Evolutionary conservation across 2,113 vertebrate species (phyloP).

Genomic region (Engraulis encrasicolus): DNA sequence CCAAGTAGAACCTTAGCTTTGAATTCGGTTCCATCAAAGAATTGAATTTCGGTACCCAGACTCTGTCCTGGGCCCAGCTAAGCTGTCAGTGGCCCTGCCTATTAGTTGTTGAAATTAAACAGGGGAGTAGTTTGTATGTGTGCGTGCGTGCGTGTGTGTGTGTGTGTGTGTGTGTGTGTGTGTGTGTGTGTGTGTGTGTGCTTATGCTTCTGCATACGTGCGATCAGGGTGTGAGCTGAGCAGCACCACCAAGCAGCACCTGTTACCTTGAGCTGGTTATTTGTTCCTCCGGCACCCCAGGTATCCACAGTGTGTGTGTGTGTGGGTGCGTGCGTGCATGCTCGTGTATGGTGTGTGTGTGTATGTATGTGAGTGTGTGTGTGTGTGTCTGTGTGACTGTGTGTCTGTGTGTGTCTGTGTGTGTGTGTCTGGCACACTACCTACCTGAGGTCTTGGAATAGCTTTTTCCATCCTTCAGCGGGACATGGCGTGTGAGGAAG

Average conservation of each 20-base stretch:
- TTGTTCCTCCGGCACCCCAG: background rate
- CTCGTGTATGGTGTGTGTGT: background rate
- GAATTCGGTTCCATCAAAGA: too few relatives aligned
- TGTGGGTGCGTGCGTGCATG: background rate
- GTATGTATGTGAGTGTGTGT: background rate
- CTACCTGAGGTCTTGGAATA: background rate
- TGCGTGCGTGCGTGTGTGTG: background rate
- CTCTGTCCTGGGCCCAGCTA: too few relatives aligned
- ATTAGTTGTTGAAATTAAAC: too few relatives aligned
- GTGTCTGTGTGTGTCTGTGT: background rate
- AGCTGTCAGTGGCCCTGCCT: too few relatives aligned
- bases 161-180: background rate
- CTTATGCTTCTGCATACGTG: too few relatives aligned
- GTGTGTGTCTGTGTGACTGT: background rate
- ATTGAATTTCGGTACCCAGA: too few relatives aligned
- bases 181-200: background rate
- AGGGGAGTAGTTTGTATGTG: background rate
- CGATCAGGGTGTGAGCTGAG: background rate
- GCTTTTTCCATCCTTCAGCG: constrained; percentile 1
- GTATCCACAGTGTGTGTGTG: background rate
- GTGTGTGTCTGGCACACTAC: background rate
- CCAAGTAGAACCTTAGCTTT: too few relatives aligned
- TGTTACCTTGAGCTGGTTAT: constrained; percentile 1
- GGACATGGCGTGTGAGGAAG: background rate
- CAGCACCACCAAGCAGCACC: background rate